Base-by-base conservation (phyloP, 2,888 invertebrate genomes). In the Physocephala rufipes region DNA sequence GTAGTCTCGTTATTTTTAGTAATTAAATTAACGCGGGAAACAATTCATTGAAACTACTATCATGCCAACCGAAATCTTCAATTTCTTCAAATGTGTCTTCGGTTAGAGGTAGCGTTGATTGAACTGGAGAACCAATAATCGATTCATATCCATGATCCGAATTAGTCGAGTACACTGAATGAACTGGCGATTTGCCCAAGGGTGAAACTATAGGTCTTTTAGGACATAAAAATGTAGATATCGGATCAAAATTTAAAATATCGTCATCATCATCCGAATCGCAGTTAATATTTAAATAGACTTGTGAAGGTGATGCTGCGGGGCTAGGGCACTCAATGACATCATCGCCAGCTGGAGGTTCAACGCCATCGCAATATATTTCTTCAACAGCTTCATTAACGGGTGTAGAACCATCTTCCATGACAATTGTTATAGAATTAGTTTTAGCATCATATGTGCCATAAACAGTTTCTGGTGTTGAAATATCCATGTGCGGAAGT, bases 361-460 rank as follows among this genome's bases (percentile, higher is more conserved):
- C 81, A 76, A 85, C 82, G 26, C 87, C 85, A 77, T 87, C 88
- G 74, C 86, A 85, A 55, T 87, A 84, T 26, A 87, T 83, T 73
- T 85, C 84, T 77, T 85, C 86, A 19, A 86, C 84, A 47, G 83
- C 86, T 77, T 88, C 88, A 71, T 87, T 87, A 43, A 87, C 86
- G 0, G 87, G 82, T 68, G 90, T 86, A 68, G 89, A 89, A 74
- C 90, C 90, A 64, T 86, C 84, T 24, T 90, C 89, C 77, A 92
- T 90, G 76, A 92, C 90, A 16, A 93, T 90, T 0, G 92, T 93
- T 71, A 93, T 89, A 76, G 91, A 92, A 81, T 93, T 91, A 21
- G 90, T 91, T 72, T 88, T 89, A 82, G 92, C 92, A 80, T 92
- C 91, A 79, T 90, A 91, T 70, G 90, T 92, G 51, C 91, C 92